Conservation (phyloP, 2,888 invertebrate genomes). For the Aspidiotus destructor region DNA sequence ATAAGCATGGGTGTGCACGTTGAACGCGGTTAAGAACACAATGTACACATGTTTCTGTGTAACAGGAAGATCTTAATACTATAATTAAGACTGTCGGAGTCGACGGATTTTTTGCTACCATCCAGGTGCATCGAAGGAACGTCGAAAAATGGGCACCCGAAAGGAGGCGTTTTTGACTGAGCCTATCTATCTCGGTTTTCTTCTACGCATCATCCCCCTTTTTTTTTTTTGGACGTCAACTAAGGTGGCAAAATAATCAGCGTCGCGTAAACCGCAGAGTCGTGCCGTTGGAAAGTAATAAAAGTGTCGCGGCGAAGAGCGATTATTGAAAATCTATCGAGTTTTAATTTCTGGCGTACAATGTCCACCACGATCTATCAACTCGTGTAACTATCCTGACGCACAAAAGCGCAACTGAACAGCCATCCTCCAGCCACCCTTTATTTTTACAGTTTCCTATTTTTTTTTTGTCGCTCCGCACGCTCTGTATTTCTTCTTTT, state of each 20-base stretch:
- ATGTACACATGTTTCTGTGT: too few relatives aligned
- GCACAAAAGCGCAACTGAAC: background rate
- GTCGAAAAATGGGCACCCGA: too few relatives aligned
- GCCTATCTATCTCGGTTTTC: too few relatives aligned
- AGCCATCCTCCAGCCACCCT: constrained; percentile 10
- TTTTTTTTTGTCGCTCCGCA: background rate
- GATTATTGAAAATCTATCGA: constrained; percentile 11
- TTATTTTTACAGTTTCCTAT: constrained; percentile 17
- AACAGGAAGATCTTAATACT: too few relatives aligned
- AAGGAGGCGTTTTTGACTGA: too few relatives aligned
- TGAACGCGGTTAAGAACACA: too few relatives aligned
- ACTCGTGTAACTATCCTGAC: constrained; percentile 9
- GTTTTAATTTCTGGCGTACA: constrained; percentile 22
- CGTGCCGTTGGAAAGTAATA: background rate
- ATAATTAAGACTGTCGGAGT: too few relatives aligned
- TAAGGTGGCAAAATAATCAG: background rate
- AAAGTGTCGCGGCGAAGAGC: constrained; percentile 9
- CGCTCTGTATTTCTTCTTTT: constrained; percentile 3
- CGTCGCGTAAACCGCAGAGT: constrained; percentile 1
- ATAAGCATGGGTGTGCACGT: too few relatives aligned
- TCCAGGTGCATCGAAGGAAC: too few relatives aligned
- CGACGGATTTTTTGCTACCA: too few relatives aligned
- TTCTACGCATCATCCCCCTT: too few relatives aligned
- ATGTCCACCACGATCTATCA: constrained; percentile 25
- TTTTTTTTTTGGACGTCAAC: too few relatives aligned